Evolutionary conservation across 2,888 invertebrate genomes (phyloP).

Genomic region (Drosophila pseudotakahashii): DNA sequence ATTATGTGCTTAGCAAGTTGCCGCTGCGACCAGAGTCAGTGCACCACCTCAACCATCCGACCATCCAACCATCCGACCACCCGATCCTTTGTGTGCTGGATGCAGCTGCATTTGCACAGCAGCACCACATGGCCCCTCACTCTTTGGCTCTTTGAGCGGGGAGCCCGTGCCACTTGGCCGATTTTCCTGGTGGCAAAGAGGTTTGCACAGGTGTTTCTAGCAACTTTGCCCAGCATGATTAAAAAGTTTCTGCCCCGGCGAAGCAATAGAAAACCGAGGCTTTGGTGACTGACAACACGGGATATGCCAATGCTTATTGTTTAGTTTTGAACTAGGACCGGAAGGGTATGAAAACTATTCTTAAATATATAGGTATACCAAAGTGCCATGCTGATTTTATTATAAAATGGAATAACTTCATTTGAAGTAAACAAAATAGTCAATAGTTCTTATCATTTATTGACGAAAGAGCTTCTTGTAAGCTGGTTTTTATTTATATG

Average conservation of each 20-base stretch:
- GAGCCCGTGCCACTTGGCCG: constrained; percentile 26
- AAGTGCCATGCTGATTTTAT: neutral
- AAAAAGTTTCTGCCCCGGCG: constrained; percentile 45
- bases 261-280: constrained; percentile 14
- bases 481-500: too few species aligned
- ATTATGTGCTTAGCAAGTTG: constrained; percentile 66
- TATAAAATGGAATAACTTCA: too few species aligned
- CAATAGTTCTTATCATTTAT: too few species aligned
- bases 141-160: neutral
- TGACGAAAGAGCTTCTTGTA: too few species aligned
- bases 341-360: neutral
- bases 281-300: constrained; percentile 4
- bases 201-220: constrained; percentile 49
- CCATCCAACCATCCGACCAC: neutral
- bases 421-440: too few species aligned
- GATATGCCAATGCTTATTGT: constrained; percentile 20
- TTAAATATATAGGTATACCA: neutral
- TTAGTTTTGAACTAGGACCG: neutral
- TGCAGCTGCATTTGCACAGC: constrained; percentile 54
- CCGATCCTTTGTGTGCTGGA: constrained; percentile 43
- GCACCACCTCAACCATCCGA: neutral
- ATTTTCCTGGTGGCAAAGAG: constrained; percentile 18
- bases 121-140: constrained; percentile 5
- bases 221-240: constrained; percentile 54
- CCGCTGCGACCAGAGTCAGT: constrained; percentile 42